Base-by-base conservation (phyloP, 1,140 invertebrate species). In the Proctacanthus coquilletti region DNA sequence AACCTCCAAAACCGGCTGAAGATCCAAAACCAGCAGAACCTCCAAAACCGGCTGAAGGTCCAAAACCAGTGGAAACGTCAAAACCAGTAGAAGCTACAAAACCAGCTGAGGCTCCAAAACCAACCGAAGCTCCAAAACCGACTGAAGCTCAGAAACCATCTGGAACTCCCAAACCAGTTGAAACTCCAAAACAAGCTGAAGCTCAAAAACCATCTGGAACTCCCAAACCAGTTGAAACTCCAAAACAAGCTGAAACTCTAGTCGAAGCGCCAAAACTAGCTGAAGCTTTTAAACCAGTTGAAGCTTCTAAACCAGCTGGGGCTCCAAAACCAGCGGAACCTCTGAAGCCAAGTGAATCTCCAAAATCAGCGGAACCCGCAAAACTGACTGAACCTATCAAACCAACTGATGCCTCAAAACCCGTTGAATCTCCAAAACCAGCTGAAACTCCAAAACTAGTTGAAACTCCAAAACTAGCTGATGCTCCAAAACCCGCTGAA, bases 311-410 rank as follows among this genome's bases (percentile, higher is more conserved):
- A 25, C 17, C 13, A 6, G 15, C 4, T 23, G 6, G 34, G 9
- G 43, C 38, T 20, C 29, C 33, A 23, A 46, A 48, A 8, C 32
- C 41, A 2, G 18, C 32, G 3, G 40, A 18, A 15, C 31, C 43
- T 10, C 19, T 30, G 11, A 33, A 27, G 27, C 13, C 17, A 5
- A 20, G 15, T 31, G 29, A 29, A 29, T 21, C 34, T 30, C 11
- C 27, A 36, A 37, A 21, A 18, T 4, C 35, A 14, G 15, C 20
- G 34, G 11, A 43, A 37, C 9, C 36, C 17, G 14, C 34, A 30
- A 18, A 31, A 41, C 3, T 27, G 32, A n/a, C n/a, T n/a, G n/a
- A n/a, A n/a, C n/a, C n/a, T n/a, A n/a, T n/a, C 13, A 13, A 27
- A 13, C 23, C 23, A 8, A 8, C 23, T 13, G 13, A 27, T 9